These are phyloP conservation scores for Nephrotoma guestfalica DNA, from an alignment of 2,888 invertebrate genomes.

Conservation along the genomic window DNA sequence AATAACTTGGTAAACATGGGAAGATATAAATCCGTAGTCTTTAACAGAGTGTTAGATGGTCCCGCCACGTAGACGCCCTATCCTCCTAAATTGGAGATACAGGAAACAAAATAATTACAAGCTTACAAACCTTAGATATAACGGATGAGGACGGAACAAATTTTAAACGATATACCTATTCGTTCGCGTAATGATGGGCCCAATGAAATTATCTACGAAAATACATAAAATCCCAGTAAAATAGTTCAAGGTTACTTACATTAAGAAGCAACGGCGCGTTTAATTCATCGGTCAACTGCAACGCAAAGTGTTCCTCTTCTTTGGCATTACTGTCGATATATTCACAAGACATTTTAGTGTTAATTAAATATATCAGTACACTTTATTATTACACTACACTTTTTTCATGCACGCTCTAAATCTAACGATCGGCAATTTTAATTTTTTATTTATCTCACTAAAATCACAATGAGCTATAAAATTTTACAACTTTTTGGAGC, in stretches of 20 bases:
- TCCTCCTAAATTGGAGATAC: too few relatives aligned
- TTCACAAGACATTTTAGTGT: background rate
- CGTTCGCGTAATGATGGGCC: too few relatives aligned
- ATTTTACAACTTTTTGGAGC: background rate
- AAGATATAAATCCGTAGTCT: too few relatives aligned
- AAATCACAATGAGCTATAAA: background rate
- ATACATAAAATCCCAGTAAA: too few relatives aligned
- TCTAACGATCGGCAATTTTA: background rate
- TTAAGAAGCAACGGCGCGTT: background rate
- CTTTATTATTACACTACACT: background rate
- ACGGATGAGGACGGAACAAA: too few relatives aligned
- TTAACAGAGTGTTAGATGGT: too few relatives aligned
- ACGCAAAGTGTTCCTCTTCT: background rate
- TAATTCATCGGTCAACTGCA: background rate
- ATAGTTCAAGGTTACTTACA: background rate
- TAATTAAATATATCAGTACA: background rate
- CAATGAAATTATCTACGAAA: too few relatives aligned
- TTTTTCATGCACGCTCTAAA: background rate
- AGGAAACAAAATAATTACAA: too few relatives aligned
- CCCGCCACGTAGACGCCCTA: too few relatives aligned
- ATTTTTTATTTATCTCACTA: background rate
- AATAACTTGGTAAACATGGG: too few relatives aligned
- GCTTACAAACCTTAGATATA: too few relatives aligned
- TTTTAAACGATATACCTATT: too few relatives aligned
- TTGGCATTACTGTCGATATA: background rate